Conservation (phyloP, 2,888 invertebrate genomes). For the Habrosyne pyritoides region DNA sequence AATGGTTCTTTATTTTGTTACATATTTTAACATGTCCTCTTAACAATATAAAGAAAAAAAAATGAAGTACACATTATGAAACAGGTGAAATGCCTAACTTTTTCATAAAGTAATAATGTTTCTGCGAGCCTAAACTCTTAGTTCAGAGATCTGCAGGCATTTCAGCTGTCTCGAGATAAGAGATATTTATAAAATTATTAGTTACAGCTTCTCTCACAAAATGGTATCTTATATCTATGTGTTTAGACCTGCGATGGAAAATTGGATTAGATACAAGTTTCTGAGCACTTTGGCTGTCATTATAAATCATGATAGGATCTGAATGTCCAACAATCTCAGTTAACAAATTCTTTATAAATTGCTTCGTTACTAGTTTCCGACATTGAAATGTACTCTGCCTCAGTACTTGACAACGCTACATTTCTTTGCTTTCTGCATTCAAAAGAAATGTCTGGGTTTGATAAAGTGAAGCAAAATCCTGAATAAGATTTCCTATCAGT, state of each 20-base stretch:
- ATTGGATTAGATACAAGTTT: not conserved
- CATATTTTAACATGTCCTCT: no score
- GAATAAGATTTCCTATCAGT: slow-evolving; percentile 13
- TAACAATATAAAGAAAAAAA: no score
- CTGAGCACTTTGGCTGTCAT: slow-evolving; percentile 6
- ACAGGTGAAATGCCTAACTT: no score
- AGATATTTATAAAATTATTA: no score
- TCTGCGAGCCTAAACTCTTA: no score
- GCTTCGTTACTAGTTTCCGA: slow-evolving; percentile 18
- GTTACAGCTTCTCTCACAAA: not conserved
- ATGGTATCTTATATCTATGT: not conserved
- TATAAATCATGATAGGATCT: slow-evolving; percentile 2
- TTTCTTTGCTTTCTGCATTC: slow-evolving; percentile 16
- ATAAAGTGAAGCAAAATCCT: slow-evolving; percentile 14
- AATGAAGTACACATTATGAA: no score
- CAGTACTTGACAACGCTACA: slow-evolving; percentile 14
- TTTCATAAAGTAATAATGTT: no score
- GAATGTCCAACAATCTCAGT: slow-evolving; percentile 9
- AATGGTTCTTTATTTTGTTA: no score
- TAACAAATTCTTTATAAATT: slow-evolving; percentile 13
- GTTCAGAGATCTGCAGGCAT: no score
- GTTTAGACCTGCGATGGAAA: not conserved
- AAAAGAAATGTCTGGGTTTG: slow-evolving; percentile 10
- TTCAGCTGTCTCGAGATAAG: no score
- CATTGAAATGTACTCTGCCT: slow-evolving; percentile 15